Evolutionary conservation across 2,113 vertebrate genomes (phyloP).

Genomic region (Pelodiscus sinensis): DNA sequence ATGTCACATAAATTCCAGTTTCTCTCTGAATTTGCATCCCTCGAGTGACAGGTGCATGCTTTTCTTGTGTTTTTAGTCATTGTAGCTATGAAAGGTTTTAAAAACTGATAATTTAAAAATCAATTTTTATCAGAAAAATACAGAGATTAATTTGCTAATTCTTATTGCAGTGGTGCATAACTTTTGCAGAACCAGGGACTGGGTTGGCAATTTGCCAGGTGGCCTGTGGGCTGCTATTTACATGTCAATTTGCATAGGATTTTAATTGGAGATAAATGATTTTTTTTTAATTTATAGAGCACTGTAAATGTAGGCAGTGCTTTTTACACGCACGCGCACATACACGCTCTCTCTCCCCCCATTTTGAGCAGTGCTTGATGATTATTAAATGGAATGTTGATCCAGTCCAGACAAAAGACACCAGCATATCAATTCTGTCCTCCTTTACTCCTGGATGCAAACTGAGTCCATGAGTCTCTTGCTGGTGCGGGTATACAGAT

Average conservation of each 20-base stretch:
- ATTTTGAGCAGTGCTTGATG: too few species aligned
- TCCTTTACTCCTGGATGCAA: not conserved
- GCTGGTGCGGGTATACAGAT: fast-evolving
- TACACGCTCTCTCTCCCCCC: too few species aligned
- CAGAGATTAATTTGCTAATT: not conserved
- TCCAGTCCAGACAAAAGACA: fast-evolving
- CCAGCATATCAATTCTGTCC: not conserved
- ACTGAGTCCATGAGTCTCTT: not conserved
- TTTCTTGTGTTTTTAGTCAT: fast-evolving
- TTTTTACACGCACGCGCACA: not conserved
- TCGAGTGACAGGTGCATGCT: not conserved
- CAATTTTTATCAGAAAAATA: fast-evolving
- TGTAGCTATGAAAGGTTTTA: fast-evolving
- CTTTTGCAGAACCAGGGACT: not conserved
- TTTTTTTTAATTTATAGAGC: conserved; percentile 60
- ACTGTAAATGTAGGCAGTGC: conserved; percentile 32
- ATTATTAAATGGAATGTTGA: fast-evolving
- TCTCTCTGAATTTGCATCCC: not conserved
- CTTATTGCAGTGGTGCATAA: not conserved
- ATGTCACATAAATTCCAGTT: not conserved
- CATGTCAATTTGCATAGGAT: conserved; percentile 64
- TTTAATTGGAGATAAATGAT: conserved; percentile 72
- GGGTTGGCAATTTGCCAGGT: conserved; percentile 37
- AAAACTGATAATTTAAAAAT: not conserved
- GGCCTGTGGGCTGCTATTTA: conserved; percentile 58